A percentile compares a stretch with the other conserved stretches of the same genome.
phyloP scores from a whole-genome alignment of 1,140 invertebrate genomes.

The Trichoplusia ni region DNA sequence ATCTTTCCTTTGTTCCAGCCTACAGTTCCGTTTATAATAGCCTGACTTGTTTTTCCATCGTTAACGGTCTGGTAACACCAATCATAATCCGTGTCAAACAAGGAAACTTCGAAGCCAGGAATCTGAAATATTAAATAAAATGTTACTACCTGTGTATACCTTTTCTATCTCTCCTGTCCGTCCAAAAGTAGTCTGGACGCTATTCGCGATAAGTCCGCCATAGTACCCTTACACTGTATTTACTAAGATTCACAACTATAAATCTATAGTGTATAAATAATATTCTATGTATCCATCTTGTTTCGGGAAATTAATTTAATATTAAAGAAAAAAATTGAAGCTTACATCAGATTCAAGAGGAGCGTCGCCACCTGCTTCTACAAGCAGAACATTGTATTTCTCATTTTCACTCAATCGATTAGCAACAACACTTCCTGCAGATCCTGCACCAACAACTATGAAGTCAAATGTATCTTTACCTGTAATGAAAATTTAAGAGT shows the following conservation, averaged over 20 bases:
- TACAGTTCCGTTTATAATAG: conserved; percentile 70
- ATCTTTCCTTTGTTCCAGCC: conserved; percentile 85
- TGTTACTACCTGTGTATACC: too few species aligned
- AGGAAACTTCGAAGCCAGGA: conserved; percentile 67
- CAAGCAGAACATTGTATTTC: conserved; percentile 63
- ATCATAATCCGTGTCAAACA: conserved; percentile 80
- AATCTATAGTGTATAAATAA: too few species aligned
- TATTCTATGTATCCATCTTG: too few species aligned
- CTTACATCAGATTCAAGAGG: conserved; percentile 33
- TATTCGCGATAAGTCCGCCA: too few species aligned
- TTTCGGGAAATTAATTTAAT: too few species aligned
- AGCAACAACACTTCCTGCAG: conserved; percentile 65
- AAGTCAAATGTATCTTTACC: conserved; percentile 37
- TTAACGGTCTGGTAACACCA: conserved; percentile 85
- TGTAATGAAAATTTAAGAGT: too few species aligned
- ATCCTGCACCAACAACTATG: conserved; percentile 54
- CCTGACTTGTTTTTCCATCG: conserved; percentile 77
- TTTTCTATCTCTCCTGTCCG: too few species aligned
- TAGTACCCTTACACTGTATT: too few species aligned
- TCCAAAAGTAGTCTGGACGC: too few species aligned
- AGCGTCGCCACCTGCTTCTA: conserved; percentile 80
- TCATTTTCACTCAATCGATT: conserved; percentile 60
- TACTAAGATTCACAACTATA: too few species aligned
- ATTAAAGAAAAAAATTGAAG: not conserved
- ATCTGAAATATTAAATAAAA: too few species aligned